Percentiles rank a stretch among this genome's conserved stretches.
Evolutionary conservation across 2,113 vertebrate genomes (phyloP).

Genomic region (Macquaria ambigua): DNA sequence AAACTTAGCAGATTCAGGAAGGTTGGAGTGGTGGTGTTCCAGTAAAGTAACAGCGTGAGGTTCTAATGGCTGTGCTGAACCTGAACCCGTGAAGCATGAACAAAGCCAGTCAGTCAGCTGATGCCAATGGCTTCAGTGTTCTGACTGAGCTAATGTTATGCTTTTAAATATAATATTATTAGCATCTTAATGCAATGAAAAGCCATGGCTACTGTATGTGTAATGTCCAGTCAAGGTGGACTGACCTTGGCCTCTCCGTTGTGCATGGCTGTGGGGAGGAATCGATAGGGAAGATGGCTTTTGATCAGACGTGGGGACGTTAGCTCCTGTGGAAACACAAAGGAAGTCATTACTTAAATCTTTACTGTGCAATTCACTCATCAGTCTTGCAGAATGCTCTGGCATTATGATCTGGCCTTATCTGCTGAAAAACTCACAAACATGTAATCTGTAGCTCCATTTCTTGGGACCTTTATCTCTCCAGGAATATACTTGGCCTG

Average conservation of each 20-base stretch:
- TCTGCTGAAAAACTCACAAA: neutral
- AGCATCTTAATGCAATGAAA: neutral
- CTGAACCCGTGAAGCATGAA: too few species aligned
- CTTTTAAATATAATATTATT: neutral
- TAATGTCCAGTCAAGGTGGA: neutral
- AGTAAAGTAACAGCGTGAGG: too few species aligned
- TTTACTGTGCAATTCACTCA: neutral
- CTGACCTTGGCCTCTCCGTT: slow-evolving; percentile 96
- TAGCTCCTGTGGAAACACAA: slow-evolving; percentile 87
- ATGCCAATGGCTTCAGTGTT: neutral
- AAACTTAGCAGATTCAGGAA: too few species aligned
- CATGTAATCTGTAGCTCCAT: neutral
- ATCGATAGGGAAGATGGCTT: slow-evolving; percentile 96
- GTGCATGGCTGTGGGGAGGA: slow-evolving; percentile 95
- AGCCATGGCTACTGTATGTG: neutral
- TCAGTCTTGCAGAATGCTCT: neutral
- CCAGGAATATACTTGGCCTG: too few species aligned
- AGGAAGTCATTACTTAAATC: neutral
- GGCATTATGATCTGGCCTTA: too few species aligned
- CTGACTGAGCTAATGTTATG: neutral
- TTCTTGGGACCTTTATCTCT: neutral
- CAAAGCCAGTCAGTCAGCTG: too few species aligned
- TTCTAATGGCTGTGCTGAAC: too few species aligned
- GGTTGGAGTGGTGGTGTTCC: too few species aligned
- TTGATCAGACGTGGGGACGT: slow-evolving; percentile 97